Percentiles rank a stretch among this genome's conserved stretches.
These are phyloP conservation scores for Palythoa heliodiscus DNA, from an alignment of 92 coral and sea anemone species.

Conservation along the genomic window DNA sequence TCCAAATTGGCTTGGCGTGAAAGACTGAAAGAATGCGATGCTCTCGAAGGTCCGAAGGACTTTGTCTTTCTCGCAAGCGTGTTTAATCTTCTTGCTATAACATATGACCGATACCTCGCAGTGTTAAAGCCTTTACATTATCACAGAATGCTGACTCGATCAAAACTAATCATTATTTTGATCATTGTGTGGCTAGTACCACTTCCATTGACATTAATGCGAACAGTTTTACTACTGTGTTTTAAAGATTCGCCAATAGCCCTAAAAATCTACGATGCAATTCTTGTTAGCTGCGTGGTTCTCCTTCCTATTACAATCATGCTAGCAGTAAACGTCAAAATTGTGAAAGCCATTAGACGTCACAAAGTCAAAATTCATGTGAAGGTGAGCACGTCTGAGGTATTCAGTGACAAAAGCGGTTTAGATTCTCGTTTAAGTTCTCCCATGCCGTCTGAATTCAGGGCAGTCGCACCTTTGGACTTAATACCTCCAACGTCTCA, in stretches of 20 bases:
- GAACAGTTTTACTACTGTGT: background rate
- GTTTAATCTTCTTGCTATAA: conserved; percentile 31
- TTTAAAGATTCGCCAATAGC: background rate
- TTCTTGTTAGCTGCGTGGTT: conserved; percentile 16
- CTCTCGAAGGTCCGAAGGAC: conserved; percentile 39
- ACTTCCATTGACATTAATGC: conserved; percentile 26
- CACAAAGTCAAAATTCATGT: conserved; percentile 3
- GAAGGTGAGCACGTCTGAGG: background rate
- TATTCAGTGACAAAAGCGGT: background rate
- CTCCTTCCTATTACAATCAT: conserved; percentile 13
- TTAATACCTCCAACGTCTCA: background rate
- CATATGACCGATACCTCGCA: conserved; percentile 31
- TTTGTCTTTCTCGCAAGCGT: conserved; percentile 38
- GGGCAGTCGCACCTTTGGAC: background rate
- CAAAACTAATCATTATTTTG: background rate
- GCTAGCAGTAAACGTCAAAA: conserved; percentile 25
- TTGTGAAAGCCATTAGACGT: conserved; percentile 27
- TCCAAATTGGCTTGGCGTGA: conserved; percentile 20
- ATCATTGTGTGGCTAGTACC: conserved; percentile 21
- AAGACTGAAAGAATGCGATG: background rate
- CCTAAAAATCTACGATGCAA: conserved; percentile 11
- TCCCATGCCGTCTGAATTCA: background rate
- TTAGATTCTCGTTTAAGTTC: background rate
- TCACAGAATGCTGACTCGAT: conserved; percentile 25
- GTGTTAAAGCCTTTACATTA: conserved; percentile 31